A percentile compares a stretch with the other conserved stretches of the same genome.
Conservation (phyloP, 2,113 vertebrate genomes). For the Cervus canadensis region DNA sequence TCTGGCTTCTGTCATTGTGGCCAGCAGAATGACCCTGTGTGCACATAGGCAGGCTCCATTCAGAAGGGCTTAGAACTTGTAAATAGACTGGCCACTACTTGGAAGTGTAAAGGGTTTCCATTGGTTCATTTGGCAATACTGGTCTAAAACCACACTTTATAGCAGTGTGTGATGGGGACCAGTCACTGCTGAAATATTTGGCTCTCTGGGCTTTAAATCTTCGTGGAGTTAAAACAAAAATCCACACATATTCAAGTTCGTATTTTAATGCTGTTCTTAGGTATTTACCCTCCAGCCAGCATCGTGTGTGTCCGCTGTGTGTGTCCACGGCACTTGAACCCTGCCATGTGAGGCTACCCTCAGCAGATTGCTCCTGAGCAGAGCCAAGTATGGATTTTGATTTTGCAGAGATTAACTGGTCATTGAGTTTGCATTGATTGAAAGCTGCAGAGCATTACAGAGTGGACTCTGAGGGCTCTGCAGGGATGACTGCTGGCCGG, state of each 20-base stretch:
- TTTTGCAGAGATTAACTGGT: conserved; percentile 75
- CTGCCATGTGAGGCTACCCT: neutral
- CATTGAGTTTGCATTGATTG: conserved; percentile 64
- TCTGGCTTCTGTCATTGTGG: neutral
- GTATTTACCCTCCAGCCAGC: neutral
- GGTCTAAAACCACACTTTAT: neutral
- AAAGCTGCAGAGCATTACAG: neutral
- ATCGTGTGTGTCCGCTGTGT: neutral
- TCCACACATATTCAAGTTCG: neutral
- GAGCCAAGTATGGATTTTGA: conserved; percentile 72
- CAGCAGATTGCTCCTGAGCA: conserved; percentile 53
- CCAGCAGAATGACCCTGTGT: neutral
- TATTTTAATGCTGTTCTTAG: neutral
- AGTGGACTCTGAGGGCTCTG: neutral
- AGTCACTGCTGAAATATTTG: neutral
- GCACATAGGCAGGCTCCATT: neutral
- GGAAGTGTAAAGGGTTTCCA: neutral
- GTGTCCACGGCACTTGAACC: neutral
- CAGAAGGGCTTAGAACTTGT: neutral
- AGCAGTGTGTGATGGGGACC: neutral
- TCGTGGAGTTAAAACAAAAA: neutral
- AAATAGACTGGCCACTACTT: neutral
- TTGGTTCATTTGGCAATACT: neutral
- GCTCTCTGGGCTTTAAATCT: neutral
- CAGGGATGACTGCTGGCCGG: neutral